Conservation (phyloP, 2,113 vertebrate species). For the Tauraco erythrolophus region DNA sequence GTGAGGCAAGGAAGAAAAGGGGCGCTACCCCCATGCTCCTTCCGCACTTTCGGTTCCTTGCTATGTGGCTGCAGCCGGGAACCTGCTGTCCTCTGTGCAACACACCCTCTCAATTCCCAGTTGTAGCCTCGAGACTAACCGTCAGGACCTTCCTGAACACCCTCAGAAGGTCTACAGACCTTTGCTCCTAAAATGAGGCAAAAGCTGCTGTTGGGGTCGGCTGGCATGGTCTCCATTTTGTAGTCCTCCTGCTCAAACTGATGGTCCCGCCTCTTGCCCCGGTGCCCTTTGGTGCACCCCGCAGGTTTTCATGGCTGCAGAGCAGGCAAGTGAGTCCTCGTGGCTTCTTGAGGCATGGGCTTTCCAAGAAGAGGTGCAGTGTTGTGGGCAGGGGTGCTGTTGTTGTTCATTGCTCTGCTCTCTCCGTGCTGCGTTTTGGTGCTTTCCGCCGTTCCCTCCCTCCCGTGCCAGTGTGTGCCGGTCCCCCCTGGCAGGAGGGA, state of each 20-base stretch:
- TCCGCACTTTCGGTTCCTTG: neutral
- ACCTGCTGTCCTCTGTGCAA: neutral
- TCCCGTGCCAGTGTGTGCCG: neutral
- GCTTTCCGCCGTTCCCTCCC: neutral
- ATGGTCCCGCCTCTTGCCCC: neutral
- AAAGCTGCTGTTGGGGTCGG: rapidly evolving
- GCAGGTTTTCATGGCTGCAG: rapidly evolving
- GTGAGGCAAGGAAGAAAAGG: neutral
- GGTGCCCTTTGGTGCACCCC: neutral
- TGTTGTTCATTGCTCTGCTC: neutral
- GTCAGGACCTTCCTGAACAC: neutral
- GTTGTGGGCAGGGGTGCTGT: neutral
- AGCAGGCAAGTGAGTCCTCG: rapidly evolving
- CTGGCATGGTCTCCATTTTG: neutral
- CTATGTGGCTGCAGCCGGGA: neutral
- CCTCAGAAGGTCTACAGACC: neutral
- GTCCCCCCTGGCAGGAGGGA: neutral
- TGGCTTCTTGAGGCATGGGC: neutral
- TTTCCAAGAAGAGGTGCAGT: rapidly evolving
- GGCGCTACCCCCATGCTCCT: neutral
- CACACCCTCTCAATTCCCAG: neutral
- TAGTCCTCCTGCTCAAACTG: neutral
- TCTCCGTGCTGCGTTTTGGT: neutral
- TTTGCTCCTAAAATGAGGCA: neutral
- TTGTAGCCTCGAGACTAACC: neutral